Evolutionary conservation across 2,888 invertebrate species (phyloP).

Genomic region (Choristoneura rosaceana): DNA sequence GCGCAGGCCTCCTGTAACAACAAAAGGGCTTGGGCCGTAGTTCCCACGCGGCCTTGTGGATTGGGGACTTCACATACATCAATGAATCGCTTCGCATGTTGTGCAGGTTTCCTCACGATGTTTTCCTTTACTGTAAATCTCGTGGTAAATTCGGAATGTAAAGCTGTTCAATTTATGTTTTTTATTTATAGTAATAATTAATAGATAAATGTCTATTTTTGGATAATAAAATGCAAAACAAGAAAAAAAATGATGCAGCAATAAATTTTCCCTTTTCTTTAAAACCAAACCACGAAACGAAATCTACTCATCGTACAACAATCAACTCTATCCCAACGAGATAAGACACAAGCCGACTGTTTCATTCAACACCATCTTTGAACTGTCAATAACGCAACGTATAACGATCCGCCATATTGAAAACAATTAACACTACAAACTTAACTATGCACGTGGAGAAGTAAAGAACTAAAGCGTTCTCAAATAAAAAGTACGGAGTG

Average conservation of each 20-base stretch:
- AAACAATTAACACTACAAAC: conserved; percentile 14
- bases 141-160: too few species aligned
- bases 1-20: too few species aligned
- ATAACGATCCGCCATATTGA: conserved; percentile 9
- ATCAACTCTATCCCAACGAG: neutral
- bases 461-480: neutral
- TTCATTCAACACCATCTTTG: neutral
- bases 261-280: neutral
- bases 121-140: too few species aligned
- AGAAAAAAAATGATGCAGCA: conserved; percentile 31
- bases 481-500: neutral
- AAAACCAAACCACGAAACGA: neutral
- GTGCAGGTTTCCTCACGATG: too few species aligned
- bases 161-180: too few species aligned
- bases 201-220: too few species aligned
- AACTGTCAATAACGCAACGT: conserved; percentile 17
- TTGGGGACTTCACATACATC: too few species aligned
- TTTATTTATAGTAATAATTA: too few species aligned
- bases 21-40: too few species aligned
- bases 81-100: too few species aligned
- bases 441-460: neutral
- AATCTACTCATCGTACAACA: conserved; percentile 14
- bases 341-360: neutral
- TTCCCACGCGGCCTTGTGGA: too few species aligned
- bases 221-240: neutral